These are phyloP conservation scores for Brachionus rotundiformis DNA, from an alignment of 1,140 invertebrate genomes.

Conservation along the genomic window DNA sequence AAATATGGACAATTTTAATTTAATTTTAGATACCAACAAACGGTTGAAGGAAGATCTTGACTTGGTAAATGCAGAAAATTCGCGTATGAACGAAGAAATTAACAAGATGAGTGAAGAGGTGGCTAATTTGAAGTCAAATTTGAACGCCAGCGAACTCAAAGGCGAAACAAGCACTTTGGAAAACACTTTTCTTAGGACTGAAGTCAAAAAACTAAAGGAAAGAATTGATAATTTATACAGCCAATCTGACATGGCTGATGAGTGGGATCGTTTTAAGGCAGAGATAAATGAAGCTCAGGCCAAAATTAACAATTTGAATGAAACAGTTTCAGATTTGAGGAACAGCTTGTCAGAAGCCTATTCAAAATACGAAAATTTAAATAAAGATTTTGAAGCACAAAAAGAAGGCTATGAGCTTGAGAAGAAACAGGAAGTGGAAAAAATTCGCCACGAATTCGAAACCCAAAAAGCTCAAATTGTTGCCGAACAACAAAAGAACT, in stretches of 20 bases:
- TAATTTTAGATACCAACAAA: slow-evolving; percentile 26
- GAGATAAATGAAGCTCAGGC: slow-evolving; percentile 24
- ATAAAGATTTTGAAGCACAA: neutral
- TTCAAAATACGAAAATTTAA: neutral
- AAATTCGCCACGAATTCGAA: neutral
- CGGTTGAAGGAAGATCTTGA: slow-evolving; percentile 44
- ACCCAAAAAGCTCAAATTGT: slow-evolving; percentile 1
- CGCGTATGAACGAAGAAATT: slow-evolving; percentile 38
- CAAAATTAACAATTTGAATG: neutral
- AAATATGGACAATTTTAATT: slow-evolving; percentile 28
- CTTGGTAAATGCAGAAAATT: slow-evolving; percentile 18
- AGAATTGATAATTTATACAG: slow-evolving; percentile 29
- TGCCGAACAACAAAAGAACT: slow-evolving; percentile 8
- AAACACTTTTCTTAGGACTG: slow-evolving; percentile 13
- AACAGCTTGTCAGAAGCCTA: neutral
- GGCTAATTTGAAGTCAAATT: slow-evolving; percentile 6
- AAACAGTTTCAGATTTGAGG: neutral
- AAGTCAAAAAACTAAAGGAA: slow-evolving; percentile 51
- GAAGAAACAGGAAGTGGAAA: neutral
- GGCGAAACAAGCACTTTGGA: neutral
- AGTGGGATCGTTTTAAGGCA: slow-evolving; percentile 4
- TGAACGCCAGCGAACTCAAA: slow-evolving; percentile 36
- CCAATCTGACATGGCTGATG: slow-evolving; percentile 26
- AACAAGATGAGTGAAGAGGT: slow-evolving; percentile 25
- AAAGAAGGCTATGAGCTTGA: neutral